Percentiles rank a stretch among this genome's conserved stretches.
Evolutionary conservation across 2,113 vertebrate species (phyloP).

Genomic region (Sinosuthora webbiana): DNA sequence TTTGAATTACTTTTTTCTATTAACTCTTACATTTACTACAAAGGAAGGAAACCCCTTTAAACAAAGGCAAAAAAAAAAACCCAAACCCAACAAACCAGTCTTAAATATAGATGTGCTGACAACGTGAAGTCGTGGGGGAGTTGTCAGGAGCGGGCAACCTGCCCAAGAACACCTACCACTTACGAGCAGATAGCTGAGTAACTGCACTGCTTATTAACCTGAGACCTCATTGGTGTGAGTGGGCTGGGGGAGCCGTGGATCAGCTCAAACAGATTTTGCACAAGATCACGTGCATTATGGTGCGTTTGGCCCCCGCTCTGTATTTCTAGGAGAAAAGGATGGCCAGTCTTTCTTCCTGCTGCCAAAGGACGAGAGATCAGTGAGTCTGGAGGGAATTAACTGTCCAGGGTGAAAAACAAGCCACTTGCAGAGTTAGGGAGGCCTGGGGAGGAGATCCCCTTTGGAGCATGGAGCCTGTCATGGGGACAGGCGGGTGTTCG

Average conservation of each 20-base stretch:
- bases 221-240: slow-evolving; percentile 50
- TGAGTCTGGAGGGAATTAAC: not conserved
- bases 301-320: not conserved
- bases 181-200: slow-evolving; percentile 35
- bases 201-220: slow-evolving; percentile 72
- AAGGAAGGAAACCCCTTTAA: slow-evolving; percentile 64
- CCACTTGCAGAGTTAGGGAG: not conserved
- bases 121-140: slow-evolving; percentile 16
- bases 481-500: not conserved
- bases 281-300: rapidly evolving
- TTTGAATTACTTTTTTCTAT: slow-evolving; percentile 63
- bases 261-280: not conserved
- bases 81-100: slow-evolving; percentile 15
- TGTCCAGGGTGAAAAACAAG: not conserved
- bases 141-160: slow-evolving; percentile 46
- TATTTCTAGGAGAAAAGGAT: not conserved
- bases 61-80: slow-evolving; percentile 49
- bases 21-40: slow-evolving; percentile 72
- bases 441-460: not conserved
- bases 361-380: not conserved
- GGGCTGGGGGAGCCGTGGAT: not conserved
- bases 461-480: rapidly evolving
- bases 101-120: slow-evolving; percentile 60
- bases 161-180: slow-evolving; percentile 35
- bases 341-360: slow-evolving; percentile 1